A percentile compares a stretch with the other conserved stretches of the same genome.
Conservation (phyloP, 2,113 vertebrate genomes). For the Tupaia tana region DNA sequence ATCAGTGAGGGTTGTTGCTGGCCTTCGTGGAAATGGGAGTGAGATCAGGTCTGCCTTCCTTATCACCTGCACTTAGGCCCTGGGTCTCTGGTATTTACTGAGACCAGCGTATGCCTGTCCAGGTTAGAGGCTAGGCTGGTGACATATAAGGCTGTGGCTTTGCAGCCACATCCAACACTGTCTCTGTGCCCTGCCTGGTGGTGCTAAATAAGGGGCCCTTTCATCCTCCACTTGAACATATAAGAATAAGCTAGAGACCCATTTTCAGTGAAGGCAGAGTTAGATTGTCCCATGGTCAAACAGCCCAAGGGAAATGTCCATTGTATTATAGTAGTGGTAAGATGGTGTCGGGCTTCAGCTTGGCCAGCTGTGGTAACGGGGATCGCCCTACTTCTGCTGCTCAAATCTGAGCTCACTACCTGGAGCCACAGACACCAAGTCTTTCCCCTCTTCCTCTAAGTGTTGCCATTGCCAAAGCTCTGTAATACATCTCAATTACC, state of each 20-base stretch:
- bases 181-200: no score
- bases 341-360: not conserved
- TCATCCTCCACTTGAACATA: no score
- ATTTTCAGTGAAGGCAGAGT: not conserved
- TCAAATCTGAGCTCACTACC: not conserved
- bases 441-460: not conserved
- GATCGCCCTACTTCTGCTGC: not conserved
- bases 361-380: not conserved
- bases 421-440: not conserved
- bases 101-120: no score
- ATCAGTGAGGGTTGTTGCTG: no score
- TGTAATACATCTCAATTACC: not conserved
- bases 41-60: no score
- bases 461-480: not conserved
- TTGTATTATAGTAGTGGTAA: accelerated
- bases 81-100: no score
- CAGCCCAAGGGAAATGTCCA: not conserved
- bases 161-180: no score
- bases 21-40: no score
- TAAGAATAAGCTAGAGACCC: not conserved
- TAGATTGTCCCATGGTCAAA: not conserved
- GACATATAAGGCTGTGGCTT: no score
- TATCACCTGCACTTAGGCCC: no score
- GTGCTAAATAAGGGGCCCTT: not conserved
- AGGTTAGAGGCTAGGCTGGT: no score